Evolutionary conservation across 1,140 invertebrate genomes (phyloP).

Genomic region (Zelostemma sp.): DNA sequence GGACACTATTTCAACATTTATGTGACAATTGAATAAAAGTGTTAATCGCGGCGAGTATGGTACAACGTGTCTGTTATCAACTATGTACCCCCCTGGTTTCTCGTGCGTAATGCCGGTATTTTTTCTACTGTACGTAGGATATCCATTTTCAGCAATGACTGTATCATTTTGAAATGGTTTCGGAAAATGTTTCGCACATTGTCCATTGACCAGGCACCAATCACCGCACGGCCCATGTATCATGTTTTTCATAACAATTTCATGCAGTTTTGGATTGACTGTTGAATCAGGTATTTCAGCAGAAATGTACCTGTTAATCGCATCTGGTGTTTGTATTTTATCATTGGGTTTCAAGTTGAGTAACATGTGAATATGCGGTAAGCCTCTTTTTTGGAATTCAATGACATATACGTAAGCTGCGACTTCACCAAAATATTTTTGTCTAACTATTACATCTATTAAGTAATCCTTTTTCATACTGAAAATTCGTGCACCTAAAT

Average conservation of each 20-base stretch:
- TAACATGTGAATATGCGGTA: conserved; percentile 9
- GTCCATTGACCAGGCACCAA: conserved; percentile 55
- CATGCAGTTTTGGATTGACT: conserved; percentile 57
- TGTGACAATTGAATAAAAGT: conserved; percentile 25
- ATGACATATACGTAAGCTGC: too few species aligned
- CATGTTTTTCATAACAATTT: conserved; percentile 59
- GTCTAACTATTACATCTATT: too few species aligned
- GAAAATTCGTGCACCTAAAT: too few species aligned
- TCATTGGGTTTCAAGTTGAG: conserved; percentile 2
- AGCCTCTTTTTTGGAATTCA: too few species aligned
- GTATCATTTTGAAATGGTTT: conserved; percentile 49
- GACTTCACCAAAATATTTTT: too few species aligned
- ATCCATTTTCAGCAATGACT: conserved; percentile 52
- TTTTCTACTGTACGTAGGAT: conserved; percentile 35
- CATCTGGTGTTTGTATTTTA: conserved; percentile 9
- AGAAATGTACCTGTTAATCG: conserved; percentile 32
- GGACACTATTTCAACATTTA: conserved; percentile 16
- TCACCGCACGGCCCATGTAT: conserved; percentile 55
- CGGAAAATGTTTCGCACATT: conserved; percentile 62
- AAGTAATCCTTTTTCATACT: too few species aligned
- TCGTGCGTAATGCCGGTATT: conserved; percentile 16
- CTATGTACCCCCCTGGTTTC: not conserved
- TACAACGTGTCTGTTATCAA: conserved; percentile 54
- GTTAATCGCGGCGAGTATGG: conserved; percentile 25
- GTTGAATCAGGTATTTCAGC: conserved; percentile 70